Conservation (phyloP, 1,140 invertebrate genomes). For the Drosophila insularis region DNA sequence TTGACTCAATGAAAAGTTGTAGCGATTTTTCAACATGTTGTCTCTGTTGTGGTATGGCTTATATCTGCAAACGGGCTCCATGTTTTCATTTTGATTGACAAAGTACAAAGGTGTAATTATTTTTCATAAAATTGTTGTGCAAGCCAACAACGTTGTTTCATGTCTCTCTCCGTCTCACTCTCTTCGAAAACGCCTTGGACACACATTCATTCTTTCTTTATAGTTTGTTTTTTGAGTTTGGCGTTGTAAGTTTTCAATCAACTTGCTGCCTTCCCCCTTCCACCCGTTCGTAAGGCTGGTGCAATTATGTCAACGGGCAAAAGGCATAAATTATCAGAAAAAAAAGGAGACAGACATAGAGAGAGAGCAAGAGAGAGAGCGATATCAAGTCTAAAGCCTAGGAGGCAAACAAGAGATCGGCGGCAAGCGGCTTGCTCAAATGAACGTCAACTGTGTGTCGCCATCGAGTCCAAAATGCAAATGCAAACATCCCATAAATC, state of each 20-base stretch:
- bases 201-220: not conserved
- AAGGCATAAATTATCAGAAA: conserved; percentile 65
- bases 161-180: not conserved
- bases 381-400: conserved; percentile 35
- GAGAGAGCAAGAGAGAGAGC: conserved; percentile 19
- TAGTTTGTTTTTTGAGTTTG: not conserved
- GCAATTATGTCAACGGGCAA: conserved; percentile 73
- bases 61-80: conserved; percentile 17
- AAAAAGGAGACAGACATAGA: not conserved
- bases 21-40: conserved; percentile 61
- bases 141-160: conserved; percentile 35
- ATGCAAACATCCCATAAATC: conserved; percentile 66
- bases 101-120: conserved; percentile 81
- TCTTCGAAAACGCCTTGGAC: not conserved
- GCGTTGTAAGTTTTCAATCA: conserved; percentile 74
- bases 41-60: conserved; percentile 44
- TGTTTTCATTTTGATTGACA: conserved; percentile 71
- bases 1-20: conserved; percentile 63
- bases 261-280: conserved; percentile 46
- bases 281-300: conserved; percentile 3
- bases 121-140: conserved; percentile 70
- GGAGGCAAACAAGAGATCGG: conserved; percentile 37
- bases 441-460: conserved; percentile 53
- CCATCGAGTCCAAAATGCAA: conserved; percentile 42
- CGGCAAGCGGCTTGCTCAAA: conserved; percentile 33